Evolutionary conservation across 35 echinoderm and acorn worm species (phyloP).

Genomic region (Patiria miniata): DNA sequence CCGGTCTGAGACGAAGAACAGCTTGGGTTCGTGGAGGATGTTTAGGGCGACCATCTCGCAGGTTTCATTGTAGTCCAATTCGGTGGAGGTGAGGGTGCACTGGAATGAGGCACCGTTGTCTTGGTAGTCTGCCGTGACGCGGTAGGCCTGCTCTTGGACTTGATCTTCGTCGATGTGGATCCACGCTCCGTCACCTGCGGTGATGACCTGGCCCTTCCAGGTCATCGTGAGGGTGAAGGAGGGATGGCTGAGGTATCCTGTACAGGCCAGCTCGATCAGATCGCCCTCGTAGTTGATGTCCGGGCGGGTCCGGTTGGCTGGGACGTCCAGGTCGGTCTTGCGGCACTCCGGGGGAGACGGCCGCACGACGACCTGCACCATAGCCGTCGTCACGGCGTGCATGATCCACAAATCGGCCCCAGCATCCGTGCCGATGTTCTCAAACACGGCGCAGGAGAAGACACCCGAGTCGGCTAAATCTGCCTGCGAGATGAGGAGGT

Average conservation of each 20-base stretch:
- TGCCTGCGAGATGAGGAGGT: neutral
- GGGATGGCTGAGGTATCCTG: neutral
- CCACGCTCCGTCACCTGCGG: neutral
- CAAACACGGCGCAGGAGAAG: neutral
- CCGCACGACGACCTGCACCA: neutral
- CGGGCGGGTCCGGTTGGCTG: neutral
- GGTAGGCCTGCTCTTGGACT: constrained; percentile 1
- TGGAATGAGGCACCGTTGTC: neutral
- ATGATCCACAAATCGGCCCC: neutral
- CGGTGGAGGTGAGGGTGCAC: neutral
- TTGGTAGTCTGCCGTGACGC: neutral
- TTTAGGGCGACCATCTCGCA: neutral
- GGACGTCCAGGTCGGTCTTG: neutral
- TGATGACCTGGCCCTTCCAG: neutral
- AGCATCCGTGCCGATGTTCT: neutral
- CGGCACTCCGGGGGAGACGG: neutral
- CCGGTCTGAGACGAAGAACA: neutral
- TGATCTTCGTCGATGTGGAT: neutral
- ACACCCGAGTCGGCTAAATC: neutral
- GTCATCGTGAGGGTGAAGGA: neutral
- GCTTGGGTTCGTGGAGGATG: constrained; percentile 15
- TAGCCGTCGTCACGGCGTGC: neutral
- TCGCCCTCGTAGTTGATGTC: constrained; percentile 15
- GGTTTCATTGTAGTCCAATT: neutral
- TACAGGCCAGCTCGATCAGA: neutral